phyloP scores from a whole-genome alignment of 2,113 vertebrate species.

The Tiliqua scincoides region DNA sequence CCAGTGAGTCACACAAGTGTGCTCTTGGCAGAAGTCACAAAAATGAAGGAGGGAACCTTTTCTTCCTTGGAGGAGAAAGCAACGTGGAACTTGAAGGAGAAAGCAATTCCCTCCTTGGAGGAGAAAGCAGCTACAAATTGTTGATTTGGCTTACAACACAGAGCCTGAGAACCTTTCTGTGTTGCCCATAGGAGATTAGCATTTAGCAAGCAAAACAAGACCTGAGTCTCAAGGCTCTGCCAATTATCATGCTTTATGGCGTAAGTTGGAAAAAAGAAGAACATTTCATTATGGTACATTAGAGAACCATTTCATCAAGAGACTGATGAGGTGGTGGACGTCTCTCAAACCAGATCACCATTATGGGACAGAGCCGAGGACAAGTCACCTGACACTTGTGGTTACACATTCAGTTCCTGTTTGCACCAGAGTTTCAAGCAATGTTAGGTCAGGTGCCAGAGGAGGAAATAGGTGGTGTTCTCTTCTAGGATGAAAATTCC shows the following conservation, averaged over 20 bases:
- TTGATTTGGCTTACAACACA: neutral
- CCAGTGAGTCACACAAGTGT: too few species aligned
- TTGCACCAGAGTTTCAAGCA: neutral
- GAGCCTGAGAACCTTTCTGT: neutral
- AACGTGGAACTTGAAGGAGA: too few species aligned
- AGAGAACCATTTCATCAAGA: neutral
- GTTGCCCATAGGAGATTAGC: accelerated
- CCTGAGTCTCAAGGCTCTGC: neutral
- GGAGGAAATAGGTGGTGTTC: neutral
- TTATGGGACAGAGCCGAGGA: neutral
- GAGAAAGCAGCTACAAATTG: neutral
- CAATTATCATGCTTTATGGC: accelerated
- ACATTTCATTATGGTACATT: neutral
- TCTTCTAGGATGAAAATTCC: neutral
- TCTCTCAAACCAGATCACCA: neutral
- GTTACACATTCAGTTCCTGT: neutral
- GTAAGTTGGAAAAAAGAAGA: neutral
- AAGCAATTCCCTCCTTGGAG: too few species aligned
- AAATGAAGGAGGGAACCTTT: too few species aligned
- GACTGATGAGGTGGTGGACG: neutral
- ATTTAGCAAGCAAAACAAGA: neutral
- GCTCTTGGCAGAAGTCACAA: too few species aligned
- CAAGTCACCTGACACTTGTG: neutral
- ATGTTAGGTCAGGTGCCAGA: conserved; percentile 16
- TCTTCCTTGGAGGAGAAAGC: too few species aligned